These are phyloP conservation scores for Melanogrammus aeglefinus DNA, from an alignment of 2,797 vertebrate species.

Conservation along the genomic window DNA sequence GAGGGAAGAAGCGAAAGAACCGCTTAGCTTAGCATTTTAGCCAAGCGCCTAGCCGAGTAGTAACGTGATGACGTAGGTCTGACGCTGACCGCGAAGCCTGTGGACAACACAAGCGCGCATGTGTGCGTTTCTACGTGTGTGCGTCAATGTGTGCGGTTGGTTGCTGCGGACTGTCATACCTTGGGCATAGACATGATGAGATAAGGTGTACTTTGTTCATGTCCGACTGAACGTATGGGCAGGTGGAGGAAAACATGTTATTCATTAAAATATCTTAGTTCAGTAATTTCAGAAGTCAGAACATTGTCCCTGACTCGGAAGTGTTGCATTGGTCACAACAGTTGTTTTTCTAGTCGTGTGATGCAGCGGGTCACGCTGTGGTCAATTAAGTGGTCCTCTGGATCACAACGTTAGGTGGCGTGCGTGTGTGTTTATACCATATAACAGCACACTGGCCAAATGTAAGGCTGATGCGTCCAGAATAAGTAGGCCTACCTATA, in stretches of 20 bases:
- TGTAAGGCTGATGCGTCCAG: not conserved
- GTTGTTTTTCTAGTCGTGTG: not conserved
- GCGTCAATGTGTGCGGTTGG: not conserved
- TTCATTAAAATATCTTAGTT: not conserved
- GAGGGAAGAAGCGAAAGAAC: not conserved
- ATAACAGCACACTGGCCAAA: not conserved
- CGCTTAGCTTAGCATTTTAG: constrained; percentile 6
- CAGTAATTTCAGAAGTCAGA: not conserved
- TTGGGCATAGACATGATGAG: too few species aligned
- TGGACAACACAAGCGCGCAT: not conserved
- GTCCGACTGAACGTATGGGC: too few species aligned
- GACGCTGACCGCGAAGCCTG: not conserved
- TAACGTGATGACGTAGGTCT: constrained; percentile 4
- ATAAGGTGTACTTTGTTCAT: too few species aligned
- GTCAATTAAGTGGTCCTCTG: too few species aligned
- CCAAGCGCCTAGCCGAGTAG: not conserved
- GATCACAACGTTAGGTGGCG: not conserved
- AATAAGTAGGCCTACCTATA: not conserved
- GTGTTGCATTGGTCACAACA: not conserved
- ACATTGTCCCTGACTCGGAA: not conserved
- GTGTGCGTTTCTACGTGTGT: not conserved
- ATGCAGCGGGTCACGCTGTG: not conserved
- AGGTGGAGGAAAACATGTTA: not conserved
- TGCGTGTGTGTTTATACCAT: not conserved
- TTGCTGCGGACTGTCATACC: too few species aligned